Evolutionary conservation across 1,140 invertebrate species (phyloP).

Genomic region (Temnothorax curvispinosus): DNA sequence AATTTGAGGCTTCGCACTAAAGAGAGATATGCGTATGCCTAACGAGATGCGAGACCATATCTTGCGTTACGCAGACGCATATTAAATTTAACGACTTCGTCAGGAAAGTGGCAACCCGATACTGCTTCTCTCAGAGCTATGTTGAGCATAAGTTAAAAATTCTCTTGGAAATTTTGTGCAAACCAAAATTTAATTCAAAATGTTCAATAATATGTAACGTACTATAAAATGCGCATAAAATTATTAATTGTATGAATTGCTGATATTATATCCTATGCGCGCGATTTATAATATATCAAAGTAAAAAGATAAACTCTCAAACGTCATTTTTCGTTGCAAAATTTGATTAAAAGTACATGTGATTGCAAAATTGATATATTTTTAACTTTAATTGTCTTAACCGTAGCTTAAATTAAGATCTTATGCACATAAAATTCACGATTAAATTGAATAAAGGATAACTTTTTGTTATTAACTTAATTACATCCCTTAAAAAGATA

Average conservation of each 20-base stretch:
- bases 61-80: neutral
- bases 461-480: neutral
- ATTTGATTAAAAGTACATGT: neutral
- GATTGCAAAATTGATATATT: neutral
- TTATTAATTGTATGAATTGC: neutral
- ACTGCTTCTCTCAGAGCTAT: neutral
- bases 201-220: conserved; percentile 18
- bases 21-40: neutral
- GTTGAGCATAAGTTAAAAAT: neutral
- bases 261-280: neutral
- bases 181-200: conserved; percentile 28
- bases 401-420: neutral
- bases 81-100: conserved; percentile 34
- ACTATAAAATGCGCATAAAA: neutral
- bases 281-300: neutral
- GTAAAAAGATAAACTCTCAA: neutral
- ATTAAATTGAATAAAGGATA: neutral
- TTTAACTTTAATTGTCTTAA: neutral
- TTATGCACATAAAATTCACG: neutral
- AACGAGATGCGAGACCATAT: conserved; percentile 9
- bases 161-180: neutral
- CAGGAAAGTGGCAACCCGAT: conserved; percentile 1
- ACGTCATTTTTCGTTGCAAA: neutral
- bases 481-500: neutral
- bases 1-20: neutral